These are phyloP conservation scores for Scolopax mira DNA, from an alignment of 2,113 vertebrate genomes.

Conservation along the genomic window DNA sequence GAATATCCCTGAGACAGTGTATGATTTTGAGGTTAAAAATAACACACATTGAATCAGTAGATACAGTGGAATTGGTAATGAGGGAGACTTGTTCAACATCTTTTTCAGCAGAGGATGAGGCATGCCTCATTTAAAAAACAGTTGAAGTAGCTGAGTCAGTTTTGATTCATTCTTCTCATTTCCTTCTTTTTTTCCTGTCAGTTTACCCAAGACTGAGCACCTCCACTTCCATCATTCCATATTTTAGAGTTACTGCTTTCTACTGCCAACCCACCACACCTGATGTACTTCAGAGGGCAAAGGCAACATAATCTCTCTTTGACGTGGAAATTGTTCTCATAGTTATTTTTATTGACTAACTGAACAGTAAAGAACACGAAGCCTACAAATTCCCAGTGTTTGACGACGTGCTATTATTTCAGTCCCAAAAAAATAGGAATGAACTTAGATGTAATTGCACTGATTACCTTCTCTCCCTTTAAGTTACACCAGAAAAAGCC, in stretches of 20 bases:
- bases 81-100: background rate
- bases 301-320: background rate
- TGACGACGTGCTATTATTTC: background rate
- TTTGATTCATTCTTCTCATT: conserved; percentile 9
- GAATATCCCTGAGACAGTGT: background rate
- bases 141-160: background rate
- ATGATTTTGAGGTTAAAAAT: background rate
- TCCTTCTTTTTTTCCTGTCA: background rate
- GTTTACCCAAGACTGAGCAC: background rate
- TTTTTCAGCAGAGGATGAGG: background rate
- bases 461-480: background rate
- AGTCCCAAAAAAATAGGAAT: background rate
- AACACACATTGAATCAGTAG: background rate
- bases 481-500: background rate
- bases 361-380: background rate
- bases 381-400: background rate
- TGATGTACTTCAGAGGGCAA: background rate
- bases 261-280: background rate
- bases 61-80: background rate
- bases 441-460: background rate
- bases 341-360: conserved; percentile 38
- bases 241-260: background rate
- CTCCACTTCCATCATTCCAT: background rate
- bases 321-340: background rate
- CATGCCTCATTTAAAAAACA: background rate